Percentiles rank a stretch among this genome's conserved stretches.
Conservation (phyloP, 2,113 vertebrate species). For the Callopanchax toddi region DNA sequence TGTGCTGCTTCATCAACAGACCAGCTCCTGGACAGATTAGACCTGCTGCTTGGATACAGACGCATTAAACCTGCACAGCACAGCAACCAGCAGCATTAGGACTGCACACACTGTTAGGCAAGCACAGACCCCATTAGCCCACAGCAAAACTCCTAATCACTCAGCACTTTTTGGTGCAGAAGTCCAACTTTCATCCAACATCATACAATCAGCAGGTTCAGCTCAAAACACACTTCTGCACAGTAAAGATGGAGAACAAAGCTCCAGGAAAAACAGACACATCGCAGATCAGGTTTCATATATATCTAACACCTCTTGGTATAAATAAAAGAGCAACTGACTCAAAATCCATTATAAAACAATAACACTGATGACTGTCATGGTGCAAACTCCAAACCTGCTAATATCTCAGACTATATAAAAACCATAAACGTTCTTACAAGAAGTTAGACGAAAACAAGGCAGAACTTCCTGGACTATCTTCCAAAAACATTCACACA, state of each 20-base stretch:
- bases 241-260: conserved; percentile 22
- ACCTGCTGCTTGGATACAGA: conserved; percentile 68
- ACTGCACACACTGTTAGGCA: conserved; percentile 44
- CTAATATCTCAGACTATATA: not conserved
- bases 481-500: not conserved
- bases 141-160: conserved; percentile 56
- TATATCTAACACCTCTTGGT: conserved; percentile 10
- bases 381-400: not conserved
- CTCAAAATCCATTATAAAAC: not conserved
- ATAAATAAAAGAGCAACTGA: not conserved
- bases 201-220: not conserved
- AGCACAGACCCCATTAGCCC: conserved; percentile 44
- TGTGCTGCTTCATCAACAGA: conserved; percentile 50
- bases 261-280: conserved; percentile 26
- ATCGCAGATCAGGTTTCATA: conserved; percentile 43
- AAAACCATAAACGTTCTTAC: too few relatives aligned
- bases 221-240: conserved; percentile 29
- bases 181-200: too few relatives aligned
- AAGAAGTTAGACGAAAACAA: not conserved
- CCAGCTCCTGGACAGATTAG: conserved; percentile 63
- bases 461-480: conserved; percentile 8
- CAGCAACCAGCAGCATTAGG: conserved; percentile 67
- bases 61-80: conserved; percentile 63
- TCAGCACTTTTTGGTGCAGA: not conserved
- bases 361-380: not conserved